These are phyloP conservation scores for Pangasianodon hypophthalmus DNA, from an alignment of 2,113 vertebrate species.

Conservation along the genomic window DNA sequence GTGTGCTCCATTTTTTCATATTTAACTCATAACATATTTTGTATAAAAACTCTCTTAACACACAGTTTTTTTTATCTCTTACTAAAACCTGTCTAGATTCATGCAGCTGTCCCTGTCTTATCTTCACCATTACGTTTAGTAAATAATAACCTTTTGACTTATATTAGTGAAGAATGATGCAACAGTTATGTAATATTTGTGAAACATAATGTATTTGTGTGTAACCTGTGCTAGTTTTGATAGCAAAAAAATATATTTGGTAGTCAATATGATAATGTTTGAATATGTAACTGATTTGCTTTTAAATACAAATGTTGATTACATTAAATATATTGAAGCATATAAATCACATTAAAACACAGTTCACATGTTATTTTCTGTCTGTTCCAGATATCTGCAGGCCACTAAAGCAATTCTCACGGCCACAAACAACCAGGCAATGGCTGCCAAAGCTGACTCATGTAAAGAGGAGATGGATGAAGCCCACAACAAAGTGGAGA, in stretches of 20 bases:
- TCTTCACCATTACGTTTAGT: not conserved
- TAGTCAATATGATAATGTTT: not conserved
- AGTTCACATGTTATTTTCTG: not conserved
- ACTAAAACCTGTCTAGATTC: not conserved
- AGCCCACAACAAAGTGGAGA: constrained; percentile 95
- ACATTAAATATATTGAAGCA: not conserved
- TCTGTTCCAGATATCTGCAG: constrained; percentile 81
- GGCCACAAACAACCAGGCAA: constrained; percentile 83
- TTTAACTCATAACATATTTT: not conserved
- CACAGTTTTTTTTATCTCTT: not conserved
- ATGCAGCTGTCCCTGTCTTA: not conserved
- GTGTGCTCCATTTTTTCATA: not conserved
- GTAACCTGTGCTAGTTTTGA: not conserved
- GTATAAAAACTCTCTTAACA: not conserved
- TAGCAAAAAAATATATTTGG: not conserved
- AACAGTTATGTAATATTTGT: not conserved
- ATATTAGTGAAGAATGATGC: not conserved
- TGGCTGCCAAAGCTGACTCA: constrained; percentile 88
- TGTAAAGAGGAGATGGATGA: constrained; percentile 98
- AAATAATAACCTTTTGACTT: not conserved
- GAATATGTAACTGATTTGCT: not conserved
- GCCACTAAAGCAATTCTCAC: constrained; percentile 80
- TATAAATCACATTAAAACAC: no score
- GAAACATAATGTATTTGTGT: not conserved
- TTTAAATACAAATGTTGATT: not conserved